These are phyloP conservation scores for Pocota personata DNA, from an alignment of 2,888 invertebrate species.

Conservation along the genomic window DNA sequence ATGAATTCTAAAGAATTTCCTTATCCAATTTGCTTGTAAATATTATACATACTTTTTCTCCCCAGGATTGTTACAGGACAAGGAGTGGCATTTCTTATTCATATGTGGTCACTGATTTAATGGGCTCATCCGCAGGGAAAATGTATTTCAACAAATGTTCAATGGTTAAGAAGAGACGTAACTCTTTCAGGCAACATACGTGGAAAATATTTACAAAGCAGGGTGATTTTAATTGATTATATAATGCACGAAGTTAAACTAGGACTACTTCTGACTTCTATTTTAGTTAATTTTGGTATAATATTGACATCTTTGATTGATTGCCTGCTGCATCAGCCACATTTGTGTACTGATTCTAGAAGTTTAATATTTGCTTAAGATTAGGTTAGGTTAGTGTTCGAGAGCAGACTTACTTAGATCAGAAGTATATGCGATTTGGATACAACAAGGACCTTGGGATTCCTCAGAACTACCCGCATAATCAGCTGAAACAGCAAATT, in stretches of 20 bases:
- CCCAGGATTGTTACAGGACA: slow-evolving; percentile 26
- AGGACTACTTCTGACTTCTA: too few species aligned
- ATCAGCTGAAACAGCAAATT: too few species aligned
- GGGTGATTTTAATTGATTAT: not conserved
- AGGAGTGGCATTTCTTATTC: slow-evolving; percentile 28
- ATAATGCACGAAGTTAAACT: not conserved
- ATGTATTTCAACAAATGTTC: slow-evolving; percentile 20
- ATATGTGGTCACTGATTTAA: slow-evolving; percentile 63
- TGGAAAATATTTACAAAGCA: not conserved
- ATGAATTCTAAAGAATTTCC: slow-evolving; percentile 64
- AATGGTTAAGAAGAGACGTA: not conserved
- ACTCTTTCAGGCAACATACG: not conserved
- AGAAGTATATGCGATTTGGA: too few species aligned
- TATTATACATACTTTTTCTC: slow-evolving; percentile 21
- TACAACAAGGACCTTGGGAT: too few species aligned
- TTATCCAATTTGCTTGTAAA: slow-evolving; percentile 63
- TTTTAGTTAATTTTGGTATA: too few species aligned
- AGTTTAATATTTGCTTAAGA: too few species aligned
- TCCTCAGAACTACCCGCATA: too few species aligned
- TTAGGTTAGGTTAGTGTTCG: too few species aligned
- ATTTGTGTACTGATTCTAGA: too few species aligned
- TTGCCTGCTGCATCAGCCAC: too few species aligned
- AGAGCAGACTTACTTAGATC: too few species aligned
- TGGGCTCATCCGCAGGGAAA: slow-evolving; percentile 54
- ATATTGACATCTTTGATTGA: too few species aligned